Conservation (phyloP, 1,140 invertebrate genomes). For the Bicyclus anynana region DNA sequence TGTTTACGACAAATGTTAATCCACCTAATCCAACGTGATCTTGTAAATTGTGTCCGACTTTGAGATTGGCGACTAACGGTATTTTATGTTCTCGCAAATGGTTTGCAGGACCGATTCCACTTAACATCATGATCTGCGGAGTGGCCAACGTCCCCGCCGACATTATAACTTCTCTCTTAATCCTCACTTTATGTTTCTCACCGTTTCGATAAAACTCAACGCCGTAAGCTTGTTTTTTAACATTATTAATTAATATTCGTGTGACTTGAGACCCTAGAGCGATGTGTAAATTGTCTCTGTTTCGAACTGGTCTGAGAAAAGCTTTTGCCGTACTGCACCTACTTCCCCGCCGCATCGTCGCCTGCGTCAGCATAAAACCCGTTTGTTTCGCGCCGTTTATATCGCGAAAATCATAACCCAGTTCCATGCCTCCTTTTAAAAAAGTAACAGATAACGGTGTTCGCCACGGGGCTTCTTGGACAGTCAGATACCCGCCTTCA, state of each 20-base stretch:
- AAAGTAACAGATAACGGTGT: slow-evolving; percentile 89
- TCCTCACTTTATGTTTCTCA: slow-evolving; percentile 80
- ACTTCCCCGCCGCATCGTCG: slow-evolving; percentile 89
- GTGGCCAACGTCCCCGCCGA: slow-evolving; percentile 89
- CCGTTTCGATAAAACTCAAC: slow-evolving; percentile 86
- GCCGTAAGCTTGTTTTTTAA: slow-evolving; percentile 84
- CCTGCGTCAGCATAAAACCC: slow-evolving; percentile 91
- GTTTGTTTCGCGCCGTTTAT: slow-evolving; percentile 90
- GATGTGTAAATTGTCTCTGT: slow-evolving; percentile 89
- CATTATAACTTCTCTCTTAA: slow-evolving; percentile 86
- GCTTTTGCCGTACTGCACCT: slow-evolving; percentile 94
- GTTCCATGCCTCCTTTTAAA: slow-evolving; percentile 86
- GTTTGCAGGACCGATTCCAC: slow-evolving; percentile 89
- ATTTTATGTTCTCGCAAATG: slow-evolving; percentile 88
- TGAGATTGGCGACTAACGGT: slow-evolving; percentile 84
- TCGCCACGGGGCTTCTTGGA: slow-evolving; percentile 89
- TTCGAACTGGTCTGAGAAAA: slow-evolving; percentile 88
- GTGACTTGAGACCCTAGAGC: slow-evolving; percentile 87
- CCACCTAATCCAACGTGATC: slow-evolving; percentile 91
- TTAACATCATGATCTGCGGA: slow-evolving; percentile 93
- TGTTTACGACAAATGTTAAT: slow-evolving; percentile 88
- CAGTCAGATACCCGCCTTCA: slow-evolving; percentile 88
- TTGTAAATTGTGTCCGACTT: slow-evolving; percentile 90
- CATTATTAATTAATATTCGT: slow-evolving; percentile 82
- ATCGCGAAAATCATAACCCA: slow-evolving; percentile 89